Conservation (phyloP, 2,797 vertebrate genomes). For the Peromyscus melanophrys region DNA sequence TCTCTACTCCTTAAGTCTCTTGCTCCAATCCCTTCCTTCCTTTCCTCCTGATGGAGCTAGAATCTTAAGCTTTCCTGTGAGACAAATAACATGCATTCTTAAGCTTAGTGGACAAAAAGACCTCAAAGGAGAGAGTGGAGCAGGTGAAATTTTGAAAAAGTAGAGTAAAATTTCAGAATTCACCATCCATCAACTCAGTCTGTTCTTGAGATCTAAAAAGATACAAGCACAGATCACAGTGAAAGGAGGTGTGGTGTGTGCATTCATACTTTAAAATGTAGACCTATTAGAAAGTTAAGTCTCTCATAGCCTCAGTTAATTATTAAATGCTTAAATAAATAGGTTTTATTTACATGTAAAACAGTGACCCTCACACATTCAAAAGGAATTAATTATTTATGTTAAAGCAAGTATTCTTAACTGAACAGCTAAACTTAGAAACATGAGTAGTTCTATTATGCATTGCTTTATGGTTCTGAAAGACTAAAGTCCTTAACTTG, state of each 20-base stretch:
- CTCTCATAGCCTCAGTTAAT: neutral
- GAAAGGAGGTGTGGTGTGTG: neutral
- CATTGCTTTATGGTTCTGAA: neutral
- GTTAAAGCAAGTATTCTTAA: neutral
- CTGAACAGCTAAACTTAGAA: neutral
- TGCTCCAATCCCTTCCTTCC: neutral
- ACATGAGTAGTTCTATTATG: neutral
- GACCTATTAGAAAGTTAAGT: neutral
- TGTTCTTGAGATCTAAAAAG: neutral
- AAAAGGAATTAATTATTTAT: neutral
- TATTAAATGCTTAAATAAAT: neutral
- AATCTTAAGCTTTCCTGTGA: neutral
- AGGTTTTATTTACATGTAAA: neutral
- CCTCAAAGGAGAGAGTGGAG: neutral
- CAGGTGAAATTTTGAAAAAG: neutral
- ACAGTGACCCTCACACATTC: neutral
- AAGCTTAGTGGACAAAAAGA: neutral
- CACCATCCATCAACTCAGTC: neutral
- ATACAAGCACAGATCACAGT: neutral
- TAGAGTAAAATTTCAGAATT: neutral
- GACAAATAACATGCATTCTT: conserved; percentile 2
- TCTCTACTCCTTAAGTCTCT: neutral
- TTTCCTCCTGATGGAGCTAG: neutral
- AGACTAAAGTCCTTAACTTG: neutral
- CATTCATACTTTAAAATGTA: conserved; percentile 9